Evolutionary conservation across 2,888 invertebrate genomes (phyloP).

Genomic region (Dasysyrphus tricinctus): DNA sequence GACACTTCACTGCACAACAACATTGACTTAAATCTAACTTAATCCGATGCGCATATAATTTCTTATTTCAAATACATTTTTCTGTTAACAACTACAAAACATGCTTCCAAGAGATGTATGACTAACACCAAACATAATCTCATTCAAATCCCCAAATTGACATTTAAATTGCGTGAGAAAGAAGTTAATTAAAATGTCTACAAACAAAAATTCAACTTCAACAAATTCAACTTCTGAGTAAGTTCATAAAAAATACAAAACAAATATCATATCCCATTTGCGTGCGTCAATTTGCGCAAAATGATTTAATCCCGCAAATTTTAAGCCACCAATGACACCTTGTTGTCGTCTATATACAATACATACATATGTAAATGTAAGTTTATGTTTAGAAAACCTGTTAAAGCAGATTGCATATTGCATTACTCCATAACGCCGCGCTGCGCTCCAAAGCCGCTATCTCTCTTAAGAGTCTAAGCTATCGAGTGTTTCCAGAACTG

Average conservation of each 20-base stretch:
- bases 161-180: slow-evolving; percentile 69
- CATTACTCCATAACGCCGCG: slow-evolving; percentile 38
- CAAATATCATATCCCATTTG: slow-evolving; percentile 30
- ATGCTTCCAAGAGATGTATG: slow-evolving; percentile 15
- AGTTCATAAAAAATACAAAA: slow-evolving; percentile 24
- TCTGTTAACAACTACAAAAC: slow-evolving; percentile 23
- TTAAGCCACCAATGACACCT: slow-evolving; percentile 62
- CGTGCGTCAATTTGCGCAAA: slow-evolving; percentile 47
- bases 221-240: slow-evolving; percentile 18
- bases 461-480: slow-evolving; percentile 15
- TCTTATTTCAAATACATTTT: background rate
- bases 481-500: slow-evolving; percentile 63
- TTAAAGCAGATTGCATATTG: slow-evolving; percentile 26
- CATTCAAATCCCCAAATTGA: slow-evolving; percentile 35
- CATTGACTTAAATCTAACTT: background rate
- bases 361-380: too few species aligned
- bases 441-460: background rate
- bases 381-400: slow-evolving; percentile 36
- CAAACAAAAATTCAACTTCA: slow-evolving; percentile 31
- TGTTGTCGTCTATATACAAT: slow-evolving; percentile 10
- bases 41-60: background rate
- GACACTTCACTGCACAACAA: background rate
- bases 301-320: slow-evolving; percentile 69
- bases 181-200: slow-evolving; percentile 62
- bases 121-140: slow-evolving; percentile 6